Percentiles rank a stretch among this genome's conserved stretches.
phyloP scores from a whole-genome alignment of 2,888 invertebrate species.

The Papilio protenor region DNA sequence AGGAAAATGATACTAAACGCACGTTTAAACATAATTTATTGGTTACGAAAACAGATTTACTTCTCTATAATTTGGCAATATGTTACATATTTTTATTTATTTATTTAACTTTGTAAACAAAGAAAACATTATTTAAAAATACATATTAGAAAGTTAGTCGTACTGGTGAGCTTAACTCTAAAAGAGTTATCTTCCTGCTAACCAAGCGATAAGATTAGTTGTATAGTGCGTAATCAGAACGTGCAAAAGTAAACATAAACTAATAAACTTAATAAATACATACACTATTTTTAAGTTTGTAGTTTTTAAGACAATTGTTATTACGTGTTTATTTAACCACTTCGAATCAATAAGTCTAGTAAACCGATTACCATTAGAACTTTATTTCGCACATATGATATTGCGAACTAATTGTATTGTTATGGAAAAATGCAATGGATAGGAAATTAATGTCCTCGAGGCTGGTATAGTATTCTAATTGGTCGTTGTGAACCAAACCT shows the following conservation, averaged over 20 bases:
- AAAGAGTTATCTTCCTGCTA: no score
- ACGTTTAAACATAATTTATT: not conserved
- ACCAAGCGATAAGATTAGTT: no score
- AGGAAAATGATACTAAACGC: not conserved
- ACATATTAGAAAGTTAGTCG: no score
- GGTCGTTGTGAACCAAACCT: slow-evolving; percentile 30
- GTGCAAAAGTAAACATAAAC: no score
- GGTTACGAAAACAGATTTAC: not conserved
- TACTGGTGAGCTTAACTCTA: no score
- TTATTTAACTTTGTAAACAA: no score
- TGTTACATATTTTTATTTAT: no score
- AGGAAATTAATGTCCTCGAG: not conserved
- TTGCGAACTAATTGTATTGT: not conserved
- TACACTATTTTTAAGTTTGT: no score
- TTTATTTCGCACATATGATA: not conserved
- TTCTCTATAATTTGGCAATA: not conserved
- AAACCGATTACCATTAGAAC: not conserved
- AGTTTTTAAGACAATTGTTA: not conserved
- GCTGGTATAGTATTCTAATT: slow-evolving; percentile 13
- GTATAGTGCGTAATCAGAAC: no score
- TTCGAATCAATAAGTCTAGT: not conserved
- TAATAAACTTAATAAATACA: no score
- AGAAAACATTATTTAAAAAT: no score
- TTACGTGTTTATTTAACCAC: not conserved
- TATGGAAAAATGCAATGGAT: not conserved